Evolutionary conservation across 2,113 vertebrate genomes (phyloP), one percentile per base, ranked within the genome.

Genomic region (Halichoeres trimaculatus): DNA sequence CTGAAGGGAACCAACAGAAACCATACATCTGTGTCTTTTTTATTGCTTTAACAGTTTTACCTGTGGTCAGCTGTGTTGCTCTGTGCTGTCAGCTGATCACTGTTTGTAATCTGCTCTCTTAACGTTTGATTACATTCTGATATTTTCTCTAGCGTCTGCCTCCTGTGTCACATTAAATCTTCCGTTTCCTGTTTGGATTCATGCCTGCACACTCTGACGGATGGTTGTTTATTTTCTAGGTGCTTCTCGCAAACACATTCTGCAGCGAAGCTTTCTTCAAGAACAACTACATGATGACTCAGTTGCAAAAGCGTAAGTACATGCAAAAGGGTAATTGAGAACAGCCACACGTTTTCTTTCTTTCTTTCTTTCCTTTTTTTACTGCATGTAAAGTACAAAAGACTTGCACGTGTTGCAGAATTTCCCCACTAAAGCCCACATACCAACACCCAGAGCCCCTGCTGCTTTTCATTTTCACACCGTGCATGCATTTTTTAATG

Each of bases 191-290:
- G 17, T 47, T 47, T 19, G 14, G 14, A 35, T 55, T 34, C n/a
- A 10, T 19, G 59, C n/a, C 36, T 65, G 56, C 40, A 40, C 14
- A 16, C 16, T 60, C 34, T 60, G 13, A 70, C 51, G 51, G 63
- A 57, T 23, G 19, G 10, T 4, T 70, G 43, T 71, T 63, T 48
- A 12, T 56, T 55, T 43, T 85, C 12, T 85, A 99, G 97, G 92
- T 98, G 80, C 93, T 98, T 41, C 91, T 98, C 57, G 88, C 96
- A 22, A 96, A 95, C 88, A 95, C 95, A 8, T 98, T 98, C 92
- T 99, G 96, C 85, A 78, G 50, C 0, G 95, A 98, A 3, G 95
- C 94, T 0, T 95, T 91, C 85, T 94, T 95, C 90, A 95, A 95
- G 91, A 99, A 98, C 80, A 95, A 96, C 91, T 97, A 94, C 71